Evolutionary conservation across 2,113 vertebrate species (phyloP).

Genomic region (Ceyx margarethae): DNA sequence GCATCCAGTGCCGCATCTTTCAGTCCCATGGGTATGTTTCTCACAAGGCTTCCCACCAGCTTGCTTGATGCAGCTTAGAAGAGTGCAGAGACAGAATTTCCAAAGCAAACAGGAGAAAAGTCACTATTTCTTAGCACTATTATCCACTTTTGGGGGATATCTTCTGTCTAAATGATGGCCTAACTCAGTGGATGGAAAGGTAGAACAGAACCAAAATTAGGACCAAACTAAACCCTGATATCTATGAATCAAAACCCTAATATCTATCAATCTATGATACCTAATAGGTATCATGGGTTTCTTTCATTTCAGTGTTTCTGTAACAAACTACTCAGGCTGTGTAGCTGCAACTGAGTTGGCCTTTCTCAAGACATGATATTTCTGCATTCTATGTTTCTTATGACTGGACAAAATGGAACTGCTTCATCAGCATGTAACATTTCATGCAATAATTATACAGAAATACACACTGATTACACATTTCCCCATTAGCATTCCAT

Average conservation of each 20-base stretch:
- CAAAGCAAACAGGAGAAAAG: not conserved
- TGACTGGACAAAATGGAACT: not conserved
- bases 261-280: too few relatives aligned
- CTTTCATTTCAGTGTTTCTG: not conserved
- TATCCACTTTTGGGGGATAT: not conserved
- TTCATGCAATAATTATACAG: not conserved
- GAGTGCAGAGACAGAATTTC: not conserved
- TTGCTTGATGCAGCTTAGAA: not conserved
- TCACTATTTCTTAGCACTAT: not conserved
- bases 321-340: too few relatives aligned
- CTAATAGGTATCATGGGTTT: too few relatives aligned
- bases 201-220: not conserved
- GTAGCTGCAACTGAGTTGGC: not conserved
- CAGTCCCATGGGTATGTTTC: not conserved
- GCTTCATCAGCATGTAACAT: not conserved
- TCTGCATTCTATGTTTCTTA: not conserved
- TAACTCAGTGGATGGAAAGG: not conserved
- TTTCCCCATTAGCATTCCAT: not conserved
- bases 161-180: not conserved
- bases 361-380: not conserved
- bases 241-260: too few relatives aligned
- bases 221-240: not conserved
- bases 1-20: not conserved
- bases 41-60: not conserved
- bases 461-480: not conserved